A percentile compares a stretch with the other conserved stretches of the same genome.
These are phyloP conservation scores for Drosophila diplacantha DNA, from an alignment of 2,888 invertebrate species.

Conservation along the genomic window DNA sequence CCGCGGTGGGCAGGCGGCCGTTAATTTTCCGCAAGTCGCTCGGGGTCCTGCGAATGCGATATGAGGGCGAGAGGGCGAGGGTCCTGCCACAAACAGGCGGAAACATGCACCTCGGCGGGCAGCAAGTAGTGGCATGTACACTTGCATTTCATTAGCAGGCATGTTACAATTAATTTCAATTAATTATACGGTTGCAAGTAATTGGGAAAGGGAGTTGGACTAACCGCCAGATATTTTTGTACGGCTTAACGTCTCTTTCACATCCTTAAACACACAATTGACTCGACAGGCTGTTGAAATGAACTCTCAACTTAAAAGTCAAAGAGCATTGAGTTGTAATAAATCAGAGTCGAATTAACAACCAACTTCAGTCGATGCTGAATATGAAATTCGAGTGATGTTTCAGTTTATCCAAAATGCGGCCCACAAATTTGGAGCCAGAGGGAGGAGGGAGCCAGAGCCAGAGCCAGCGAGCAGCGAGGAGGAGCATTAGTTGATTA, in stretches of 20 bases:
- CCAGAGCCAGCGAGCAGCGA: background rate
- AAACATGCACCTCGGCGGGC: background rate
- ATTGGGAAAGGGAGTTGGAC: background rate
- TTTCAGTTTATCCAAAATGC: constrained; percentile 11
- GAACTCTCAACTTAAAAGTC: background rate
- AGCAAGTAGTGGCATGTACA: background rate
- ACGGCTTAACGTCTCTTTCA: background rate
- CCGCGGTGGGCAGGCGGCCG: background rate
- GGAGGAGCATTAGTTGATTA: constrained; percentile 12
- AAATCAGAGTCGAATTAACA: constrained; percentile 1
- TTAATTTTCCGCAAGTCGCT: background rate
- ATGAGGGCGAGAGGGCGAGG: background rate
- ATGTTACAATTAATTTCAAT: too few species aligned
- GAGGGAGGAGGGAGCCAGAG: background rate
- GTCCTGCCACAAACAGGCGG: background rate
- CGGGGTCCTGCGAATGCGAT: constrained; percentile 1
- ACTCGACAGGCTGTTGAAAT: background rate
- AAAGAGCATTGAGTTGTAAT: background rate
- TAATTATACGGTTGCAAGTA: background rate
- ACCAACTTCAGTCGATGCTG: background rate
- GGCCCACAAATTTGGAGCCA: background rate
- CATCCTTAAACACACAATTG: background rate
- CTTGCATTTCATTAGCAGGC: background rate
- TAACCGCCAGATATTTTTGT: background rate
- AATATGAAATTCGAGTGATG: constrained; percentile 9